Base-by-base conservation (phyloP, 2,797 vertebrate species). In the Setipinna tenuifilis region DNA sequence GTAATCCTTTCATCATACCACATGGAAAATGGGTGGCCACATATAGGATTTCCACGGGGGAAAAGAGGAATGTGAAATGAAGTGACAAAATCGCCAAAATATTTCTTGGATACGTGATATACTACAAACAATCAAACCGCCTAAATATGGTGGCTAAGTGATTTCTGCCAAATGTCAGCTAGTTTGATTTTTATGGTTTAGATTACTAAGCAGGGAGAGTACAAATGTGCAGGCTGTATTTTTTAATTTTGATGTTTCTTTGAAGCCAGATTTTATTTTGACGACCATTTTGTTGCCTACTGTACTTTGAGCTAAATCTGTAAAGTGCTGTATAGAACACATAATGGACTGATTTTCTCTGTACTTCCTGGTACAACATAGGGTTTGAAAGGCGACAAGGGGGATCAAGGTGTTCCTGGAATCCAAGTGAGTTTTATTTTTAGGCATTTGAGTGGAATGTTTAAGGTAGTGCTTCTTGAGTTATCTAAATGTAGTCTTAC, bases 381-480 rank as follows among this genome's bases (percentile, higher is more conserved):
- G 98, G 98, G 98, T 31, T 90, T 94, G 21, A 97, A 93, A 88
- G 98, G 98, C 90, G 96, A 96, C 92, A 95, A 91, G 85, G 98
- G 98, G 95, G 95, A 95, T 83, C 84, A 90, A 44, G 98, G 98
- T 58, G 94, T 85, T 86, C 93, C 95, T 82, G 98, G 98, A 19
- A 86, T 90, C 85, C 95, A 95, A 89, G 98, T 99, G 95, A 92
- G 90, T 89, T 86, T 84, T 1, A 83, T 83, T 28, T 85, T 6
- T 0, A 17, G 9, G 25, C 6, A 14, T 28, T 25, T 65, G 6
- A 1, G 21, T 62, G 6, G 0, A 25, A 2, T 23, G 2, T 35
- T 35, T 71, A 6, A 17, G 58, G 19, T 21, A 16, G 16, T 35
- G 5, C 35, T 35, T 46, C 61, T 46, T 35, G 28, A 14, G 6